Evolutionary conservation across 2,888 invertebrate species (phyloP).

Genomic region (Fabriciana adippe): DNA sequence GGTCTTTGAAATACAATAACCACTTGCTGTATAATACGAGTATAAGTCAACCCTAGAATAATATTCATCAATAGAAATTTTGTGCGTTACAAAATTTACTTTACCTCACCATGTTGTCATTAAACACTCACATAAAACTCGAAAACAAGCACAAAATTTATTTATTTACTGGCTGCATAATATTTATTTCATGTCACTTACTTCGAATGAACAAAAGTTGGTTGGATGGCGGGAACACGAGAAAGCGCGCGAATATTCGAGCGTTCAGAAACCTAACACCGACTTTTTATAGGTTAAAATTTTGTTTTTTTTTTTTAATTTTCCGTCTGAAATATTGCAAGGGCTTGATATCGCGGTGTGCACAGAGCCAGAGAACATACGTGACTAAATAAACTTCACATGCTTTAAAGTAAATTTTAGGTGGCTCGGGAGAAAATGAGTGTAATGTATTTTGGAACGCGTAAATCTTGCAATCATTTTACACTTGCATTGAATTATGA

Average conservation of each 20-base stretch:
- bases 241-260: constrained; percentile 63
- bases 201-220: constrained; percentile 61
- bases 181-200: constrained; percentile 59
- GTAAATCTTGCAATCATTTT: constrained; percentile 54
- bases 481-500: constrained; percentile 52
- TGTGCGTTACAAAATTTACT: constrained; percentile 23
- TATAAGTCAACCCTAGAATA: not conserved
- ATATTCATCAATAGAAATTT: not conserved
- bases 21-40: constrained; percentile 34
- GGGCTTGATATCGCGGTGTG: constrained; percentile 46
- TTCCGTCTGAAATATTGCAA: constrained; percentile 12
- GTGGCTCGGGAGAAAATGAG: constrained; percentile 61
- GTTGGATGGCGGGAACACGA: constrained; percentile 55
- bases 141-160: constrained; percentile 41
- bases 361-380: constrained; percentile 66
- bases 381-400: constrained; percentile 71
- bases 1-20: constrained; percentile 27
- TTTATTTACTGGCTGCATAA: constrained; percentile 45
- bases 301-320: constrained; percentile 18
- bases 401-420: constrained; percentile 73
- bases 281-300: not conserved
- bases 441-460: constrained; percentile 69
- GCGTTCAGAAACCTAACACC: constrained; percentile 16
- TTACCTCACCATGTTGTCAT: constrained; percentile 31
- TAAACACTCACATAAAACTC: constrained; percentile 45